Evolutionary conservation across 1,140 invertebrate genomes (phyloP).

Genomic region (Nasonia vitripennis): DNA sequence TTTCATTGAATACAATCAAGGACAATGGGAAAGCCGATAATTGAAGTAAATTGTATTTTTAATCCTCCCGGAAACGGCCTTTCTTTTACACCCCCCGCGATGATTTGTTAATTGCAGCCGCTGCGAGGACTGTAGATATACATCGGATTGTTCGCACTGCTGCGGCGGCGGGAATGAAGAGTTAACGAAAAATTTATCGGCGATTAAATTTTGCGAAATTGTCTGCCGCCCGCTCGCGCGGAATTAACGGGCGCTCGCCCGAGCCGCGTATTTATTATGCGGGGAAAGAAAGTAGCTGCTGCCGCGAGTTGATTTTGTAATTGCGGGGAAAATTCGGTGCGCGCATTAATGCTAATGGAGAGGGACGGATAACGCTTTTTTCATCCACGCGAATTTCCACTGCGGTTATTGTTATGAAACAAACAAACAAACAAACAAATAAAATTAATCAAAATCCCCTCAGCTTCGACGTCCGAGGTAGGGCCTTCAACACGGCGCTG

Average conservation of each 20-base stretch:
- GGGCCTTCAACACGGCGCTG: conserved; percentile 84
- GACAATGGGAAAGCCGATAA: conserved; percentile 47
- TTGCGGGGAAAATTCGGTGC: too few relatives aligned
- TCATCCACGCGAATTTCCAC: too few relatives aligned
- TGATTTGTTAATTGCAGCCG: conserved; percentile 37
- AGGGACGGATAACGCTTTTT: too few relatives aligned
- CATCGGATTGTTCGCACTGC: conserved; percentile 11
- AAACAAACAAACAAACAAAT: too few relatives aligned
- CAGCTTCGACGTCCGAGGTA: conserved; percentile 88
- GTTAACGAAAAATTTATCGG: not conserved
- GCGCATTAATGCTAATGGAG: too few relatives aligned
- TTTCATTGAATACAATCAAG: conserved; percentile 50
- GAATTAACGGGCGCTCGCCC: too few relatives aligned
- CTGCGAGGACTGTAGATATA: not conserved
- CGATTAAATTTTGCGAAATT: too few relatives aligned
- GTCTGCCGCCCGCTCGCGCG: too few relatives aligned
- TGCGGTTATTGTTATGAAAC: too few relatives aligned
- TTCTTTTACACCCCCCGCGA: conserved; percentile 18
- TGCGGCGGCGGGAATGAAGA: not conserved
- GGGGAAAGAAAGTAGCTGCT: too few relatives aligned
- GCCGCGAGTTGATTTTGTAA: too few relatives aligned
- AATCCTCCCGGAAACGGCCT: conserved; percentile 27
- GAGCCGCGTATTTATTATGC: too few relatives aligned
- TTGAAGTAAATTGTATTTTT: conserved; percentile 50
- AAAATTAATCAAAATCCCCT: not conserved